Base-by-base conservation (phyloP, 2,888 invertebrate genomes). In the Trisateles emortualis region DNA sequence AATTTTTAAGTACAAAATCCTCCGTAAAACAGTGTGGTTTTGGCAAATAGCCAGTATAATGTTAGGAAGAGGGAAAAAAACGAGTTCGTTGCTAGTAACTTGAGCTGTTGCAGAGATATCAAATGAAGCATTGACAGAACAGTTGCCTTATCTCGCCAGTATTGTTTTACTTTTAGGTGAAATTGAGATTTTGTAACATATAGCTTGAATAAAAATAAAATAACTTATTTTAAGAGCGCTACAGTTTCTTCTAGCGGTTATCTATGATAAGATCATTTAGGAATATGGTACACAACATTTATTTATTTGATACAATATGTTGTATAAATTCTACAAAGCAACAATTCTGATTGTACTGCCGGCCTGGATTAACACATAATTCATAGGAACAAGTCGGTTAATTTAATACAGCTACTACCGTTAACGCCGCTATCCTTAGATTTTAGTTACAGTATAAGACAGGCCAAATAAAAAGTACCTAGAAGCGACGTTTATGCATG, bases 1-100 rank as follows among this genome's bases (percentile, higher is more conserved):
- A 45, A 48, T 53, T 59, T 56, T 66, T 71, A 52, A 33, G 48
- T 30, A 56, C 53, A 35, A 67, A 67, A 68, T 59, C 46, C 43
- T 63, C 29, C 30, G 59, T 35, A 48, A 70, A 56, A 19, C 45
- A 40, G 43, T 56, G 42, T 46, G 59, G 52, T 55, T 52, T 53
- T 68, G 68, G 68, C 72, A 29, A 52, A 19, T 32, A 30, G 68
- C 68, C 68, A 68, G 46, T 33, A 40, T 36, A 59, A 52, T 51
- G 52, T 46, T 51, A 26, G 56, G 32, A 53, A 53, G 33, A 55
- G n/a, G n/a, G 68, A 59, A 64, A 71, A 68, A 71, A 60, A 59
- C 53, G 43, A 52, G 59, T 59, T 45, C 35, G 35, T 53, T 53
- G 52, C 42, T 40, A 48, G 64, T 60, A 71, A 68, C 68, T 53